Evolutionary conservation across 2,888 invertebrate genomes (phyloP), one percentile per base, ranked within the genome.

Genomic region (Pristionchus japonicus): DNA sequence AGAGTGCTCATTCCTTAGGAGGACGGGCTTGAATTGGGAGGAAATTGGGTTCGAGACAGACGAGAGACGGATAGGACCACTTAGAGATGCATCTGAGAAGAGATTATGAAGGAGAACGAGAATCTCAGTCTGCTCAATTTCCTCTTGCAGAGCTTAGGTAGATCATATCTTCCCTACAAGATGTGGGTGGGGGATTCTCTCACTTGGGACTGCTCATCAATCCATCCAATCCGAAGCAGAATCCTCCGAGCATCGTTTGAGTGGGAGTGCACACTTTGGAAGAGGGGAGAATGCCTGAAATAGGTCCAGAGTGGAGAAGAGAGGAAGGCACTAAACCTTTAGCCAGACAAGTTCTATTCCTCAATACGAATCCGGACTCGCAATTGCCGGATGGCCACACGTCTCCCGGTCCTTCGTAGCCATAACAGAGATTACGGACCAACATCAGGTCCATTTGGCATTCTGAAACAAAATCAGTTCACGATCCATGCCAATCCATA

Each of bases 361-460:
- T 84, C 37, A 52, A 13, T 27, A 84, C 61, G 61, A 84, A 84
- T 57, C 57, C 57, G 2, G 84, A 84, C 1, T 31, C 34, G 37
- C 84, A 84, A 37, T 37, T 57, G 23, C 23, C 84, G 17, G 84
- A 84, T 47, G 84, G 57, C 84, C 84, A 84, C 9, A 84, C 84
- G 27, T 84, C 84, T 34, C 57, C 84, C 40, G 84, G 84, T 37
- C 84, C 84, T 31, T 84, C 84, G 61, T 84, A 84, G n/a, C 84
- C 84, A 40, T 84, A 84, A 20, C 84, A 84, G 3, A 57, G 61
- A 37, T 84, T 84, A 31, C 27, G 31, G n/a, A 52, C 23, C 17
- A 84, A 27, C 23, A 57, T 34, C 20, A 80, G 23, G 23, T 85
- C 85, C 85, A 64, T 64, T 23, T 85, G 85, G 27, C 85, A 85